These are phyloP conservation scores for Sebastes oblongus DNA, from an alignment of 2,797 vertebrate species.

Conservation along the genomic window DNA sequence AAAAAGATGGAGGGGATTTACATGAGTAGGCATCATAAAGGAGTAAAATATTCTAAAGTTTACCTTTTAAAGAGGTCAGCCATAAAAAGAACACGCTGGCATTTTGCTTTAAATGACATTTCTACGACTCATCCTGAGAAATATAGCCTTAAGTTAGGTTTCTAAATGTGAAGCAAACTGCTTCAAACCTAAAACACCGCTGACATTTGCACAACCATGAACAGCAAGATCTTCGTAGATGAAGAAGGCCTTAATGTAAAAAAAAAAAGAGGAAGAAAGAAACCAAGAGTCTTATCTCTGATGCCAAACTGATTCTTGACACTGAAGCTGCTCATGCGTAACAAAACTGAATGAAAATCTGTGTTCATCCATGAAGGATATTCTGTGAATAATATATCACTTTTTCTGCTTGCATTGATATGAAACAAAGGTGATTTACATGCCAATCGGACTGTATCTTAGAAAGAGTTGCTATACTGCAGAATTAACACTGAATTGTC, in stretches of 20 bases:
- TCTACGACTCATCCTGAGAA: constrained; percentile 41
- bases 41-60: constrained; percentile 43
- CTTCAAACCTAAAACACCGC: constrained; percentile 41
- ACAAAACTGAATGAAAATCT: neutral
- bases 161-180: constrained; percentile 63
- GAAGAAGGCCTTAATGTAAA: neutral
- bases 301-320: constrained; percentile 16
- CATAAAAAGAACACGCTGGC: constrained; percentile 52
- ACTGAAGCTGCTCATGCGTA: neutral
- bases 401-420: neutral
- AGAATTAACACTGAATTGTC: neutral
- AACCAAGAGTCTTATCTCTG: neutral
- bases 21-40: neutral
- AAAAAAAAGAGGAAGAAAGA: neutral
- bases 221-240: neutral
- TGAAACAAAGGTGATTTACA: constrained; percentile 13
- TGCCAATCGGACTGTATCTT: neutral
- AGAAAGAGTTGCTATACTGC: neutral
- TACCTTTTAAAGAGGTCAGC: constrained; percentile 55
- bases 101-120: constrained; percentile 71
- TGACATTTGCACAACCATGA: constrained; percentile 63
- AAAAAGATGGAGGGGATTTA: neutral
- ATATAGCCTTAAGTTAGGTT: constrained; percentile 45
- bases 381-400: neutral
- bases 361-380: constrained; percentile 8